Conservation (phyloP, 2,797 vertebrate species). For the Eutrigla gurnardus region DNA sequence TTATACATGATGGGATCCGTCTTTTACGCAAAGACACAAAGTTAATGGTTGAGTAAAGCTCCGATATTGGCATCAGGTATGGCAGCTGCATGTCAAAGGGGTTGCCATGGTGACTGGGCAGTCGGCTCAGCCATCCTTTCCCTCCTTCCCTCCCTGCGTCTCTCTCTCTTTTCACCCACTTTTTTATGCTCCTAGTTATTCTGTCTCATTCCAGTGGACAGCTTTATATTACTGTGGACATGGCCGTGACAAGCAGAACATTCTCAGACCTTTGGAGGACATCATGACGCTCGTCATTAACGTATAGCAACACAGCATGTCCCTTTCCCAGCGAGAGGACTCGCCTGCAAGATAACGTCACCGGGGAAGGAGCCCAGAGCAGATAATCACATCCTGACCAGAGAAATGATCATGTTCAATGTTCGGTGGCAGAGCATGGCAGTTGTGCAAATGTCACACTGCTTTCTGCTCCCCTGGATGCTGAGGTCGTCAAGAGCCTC, state of each 20-base stretch:
- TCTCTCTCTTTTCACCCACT: constrained; percentile 39
- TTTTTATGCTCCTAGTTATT: constrained; percentile 42
- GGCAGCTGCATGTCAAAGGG: constrained; percentile 75
- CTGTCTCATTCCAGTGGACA: constrained; percentile 36
- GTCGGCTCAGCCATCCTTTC: constrained; percentile 59
- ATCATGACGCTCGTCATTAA: constrained; percentile 19
- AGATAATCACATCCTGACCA: constrained; percentile 78
- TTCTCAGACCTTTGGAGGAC: constrained; percentile 5
- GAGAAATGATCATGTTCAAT: constrained; percentile 66
- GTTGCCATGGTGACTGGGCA: constrained; percentile 82
- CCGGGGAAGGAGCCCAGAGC: constrained; percentile 45
- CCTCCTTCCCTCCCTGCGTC: constrained; percentile 2
- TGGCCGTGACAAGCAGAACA: constrained; percentile 5
- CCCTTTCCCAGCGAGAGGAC: constrained; percentile 6
- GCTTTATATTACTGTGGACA: constrained; percentile 24
- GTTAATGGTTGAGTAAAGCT: constrained; percentile 48
- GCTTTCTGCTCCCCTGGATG: constrained; percentile 48
- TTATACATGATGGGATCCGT: background rate
- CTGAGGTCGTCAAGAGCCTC: constrained; percentile 58
- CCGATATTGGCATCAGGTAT: constrained; percentile 72
- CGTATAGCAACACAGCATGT: constrained; percentile 5
- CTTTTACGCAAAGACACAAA: constrained; percentile 30
- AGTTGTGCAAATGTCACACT: constrained; percentile 67
- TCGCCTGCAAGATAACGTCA: constrained; percentile 16
- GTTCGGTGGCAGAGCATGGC: constrained; percentile 58